Evolutionary conservation across 1,140 invertebrate genomes (phyloP), one percentile per base, ranked within the genome.

Genomic region (Anagrus nilaparvatae): DNA sequence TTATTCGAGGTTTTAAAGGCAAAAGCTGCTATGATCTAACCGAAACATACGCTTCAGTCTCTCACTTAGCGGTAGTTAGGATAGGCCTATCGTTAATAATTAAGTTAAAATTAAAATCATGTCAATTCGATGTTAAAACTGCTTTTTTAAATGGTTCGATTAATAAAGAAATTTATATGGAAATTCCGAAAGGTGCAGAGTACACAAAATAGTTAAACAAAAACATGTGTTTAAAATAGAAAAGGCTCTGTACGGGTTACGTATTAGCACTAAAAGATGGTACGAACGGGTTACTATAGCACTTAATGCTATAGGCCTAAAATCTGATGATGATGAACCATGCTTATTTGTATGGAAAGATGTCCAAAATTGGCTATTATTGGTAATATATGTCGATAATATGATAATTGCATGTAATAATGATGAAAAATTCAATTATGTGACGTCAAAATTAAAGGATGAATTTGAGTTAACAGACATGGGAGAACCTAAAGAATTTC

Each of bases 391-490:
- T 19, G 35, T 44, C 3, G 42, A 44, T 30, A 34, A 43, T 37
- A 18, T 43, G 18, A 29, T 43, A 9, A 36, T 43, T 21, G 33
- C 42, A 6, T 13, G 24, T 18, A 38, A 31, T 23, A 21, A 23
- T 7, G 20, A 19, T 21, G 29, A 38, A 10, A 5, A 19, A 16
- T 37, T 44, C 9, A 10, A 44, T 2, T 3, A 31, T 6, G 33
- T 32, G 1, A 28, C 14, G 4, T 4, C 7, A 18, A 21, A 21
- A 24, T 31, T 48, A 9, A 37, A 41, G 28, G 39, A n/a, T 5
- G 13, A 24, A 28, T 48, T 48, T 25, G 34, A 45, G 17, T 38
- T 48, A 14, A 45, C 7, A 18, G 43, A 45, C n/a, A 24, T 48
- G 17, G 43, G 47, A 10, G 28, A 44, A 5, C 38, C 43, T n/a